These are phyloP conservation scores for Oenanthe melanoleuca DNA, from an alignment of 2,113 vertebrate species.

Conservation along the genomic window DNA sequence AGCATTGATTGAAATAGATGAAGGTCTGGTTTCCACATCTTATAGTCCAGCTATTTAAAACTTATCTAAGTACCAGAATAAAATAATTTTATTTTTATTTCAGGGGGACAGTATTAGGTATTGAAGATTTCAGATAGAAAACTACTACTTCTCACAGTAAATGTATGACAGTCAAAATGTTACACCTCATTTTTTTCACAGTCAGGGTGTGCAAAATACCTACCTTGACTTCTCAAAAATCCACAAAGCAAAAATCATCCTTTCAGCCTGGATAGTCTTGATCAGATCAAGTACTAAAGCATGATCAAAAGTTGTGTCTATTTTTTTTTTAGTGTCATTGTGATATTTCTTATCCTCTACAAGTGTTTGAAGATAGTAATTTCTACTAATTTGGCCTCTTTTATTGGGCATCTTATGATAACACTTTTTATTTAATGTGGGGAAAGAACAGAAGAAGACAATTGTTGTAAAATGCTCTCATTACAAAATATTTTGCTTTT, in stretches of 20 bases:
- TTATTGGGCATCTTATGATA: background rate
- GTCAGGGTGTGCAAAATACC: background rate
- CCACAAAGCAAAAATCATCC: background rate
- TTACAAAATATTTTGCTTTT: background rate
- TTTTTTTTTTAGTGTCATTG: background rate
- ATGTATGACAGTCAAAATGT: background rate
- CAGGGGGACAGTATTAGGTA: background rate
- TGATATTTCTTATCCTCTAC: background rate
- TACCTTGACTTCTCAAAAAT: background rate
- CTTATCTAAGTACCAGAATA: background rate
- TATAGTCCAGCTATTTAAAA: background rate
- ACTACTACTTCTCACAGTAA: background rate
- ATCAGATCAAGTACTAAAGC: background rate
- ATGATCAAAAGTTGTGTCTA: background rate
- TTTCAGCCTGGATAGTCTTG: background rate
- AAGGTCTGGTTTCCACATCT: background rate
- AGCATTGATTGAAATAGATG: background rate
- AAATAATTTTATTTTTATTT: background rate
- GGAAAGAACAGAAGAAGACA: background rate
- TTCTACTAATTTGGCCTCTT: background rate
- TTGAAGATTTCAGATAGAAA: background rate
- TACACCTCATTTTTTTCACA: background rate
- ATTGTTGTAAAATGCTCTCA: background rate
- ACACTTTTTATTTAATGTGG: background rate
- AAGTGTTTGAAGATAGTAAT: background rate